Conservation (phyloP, 2,797 vertebrate genomes). For the Etheostoma perlongum region DNA sequence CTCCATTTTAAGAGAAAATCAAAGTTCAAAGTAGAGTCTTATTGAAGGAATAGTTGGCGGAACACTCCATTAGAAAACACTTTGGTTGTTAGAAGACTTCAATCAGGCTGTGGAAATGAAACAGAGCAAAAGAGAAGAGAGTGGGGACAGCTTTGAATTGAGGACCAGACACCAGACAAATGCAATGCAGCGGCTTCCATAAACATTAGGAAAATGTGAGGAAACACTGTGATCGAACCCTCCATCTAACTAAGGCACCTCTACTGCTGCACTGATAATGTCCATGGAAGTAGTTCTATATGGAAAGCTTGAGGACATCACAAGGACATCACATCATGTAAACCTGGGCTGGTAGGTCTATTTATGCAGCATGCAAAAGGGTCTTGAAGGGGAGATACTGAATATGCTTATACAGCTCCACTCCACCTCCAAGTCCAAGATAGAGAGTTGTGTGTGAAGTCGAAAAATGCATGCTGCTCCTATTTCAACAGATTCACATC, state of each 20-base stretch:
- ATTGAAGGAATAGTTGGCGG: slow-evolving; percentile 75
- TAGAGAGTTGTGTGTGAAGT: slow-evolving; percentile 25
- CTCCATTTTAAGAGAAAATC: slow-evolving; percentile 78
- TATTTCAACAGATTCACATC: slow-evolving; percentile 40
- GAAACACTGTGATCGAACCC: slow-evolving; percentile 73
- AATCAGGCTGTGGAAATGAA: slow-evolving; percentile 80
- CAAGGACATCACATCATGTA: slow-evolving; percentile 79
- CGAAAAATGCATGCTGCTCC: slow-evolving; percentile 34
- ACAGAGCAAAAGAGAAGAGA: slow-evolving; percentile 61
- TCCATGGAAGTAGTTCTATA: slow-evolving; percentile 63
- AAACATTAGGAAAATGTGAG: slow-evolving; percentile 70
- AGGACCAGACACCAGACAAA: slow-evolving; percentile 71
- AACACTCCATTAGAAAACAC: slow-evolving; percentile 79
- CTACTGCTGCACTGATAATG: slow-evolving; percentile 64
- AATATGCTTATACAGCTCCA: slow-evolving; percentile 56
- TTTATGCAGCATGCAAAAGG: slow-evolving; percentile 71
- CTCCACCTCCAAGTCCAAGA: slow-evolving; percentile 44
- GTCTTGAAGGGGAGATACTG: slow-evolving; percentile 52
- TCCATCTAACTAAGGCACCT: slow-evolving; percentile 60
- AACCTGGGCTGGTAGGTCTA: slow-evolving; percentile 67
- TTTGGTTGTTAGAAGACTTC: slow-evolving; percentile 78
- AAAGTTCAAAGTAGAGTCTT: slow-evolving; percentile 80
- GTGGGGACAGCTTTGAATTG: slow-evolving; percentile 68
- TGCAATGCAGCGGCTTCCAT: slow-evolving; percentile 72
- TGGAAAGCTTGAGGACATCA: slow-evolving; percentile 77